Evolutionary conservation across 2,888 invertebrate species (phyloP).

Genomic region (Sylvicola cinctus): DNA sequence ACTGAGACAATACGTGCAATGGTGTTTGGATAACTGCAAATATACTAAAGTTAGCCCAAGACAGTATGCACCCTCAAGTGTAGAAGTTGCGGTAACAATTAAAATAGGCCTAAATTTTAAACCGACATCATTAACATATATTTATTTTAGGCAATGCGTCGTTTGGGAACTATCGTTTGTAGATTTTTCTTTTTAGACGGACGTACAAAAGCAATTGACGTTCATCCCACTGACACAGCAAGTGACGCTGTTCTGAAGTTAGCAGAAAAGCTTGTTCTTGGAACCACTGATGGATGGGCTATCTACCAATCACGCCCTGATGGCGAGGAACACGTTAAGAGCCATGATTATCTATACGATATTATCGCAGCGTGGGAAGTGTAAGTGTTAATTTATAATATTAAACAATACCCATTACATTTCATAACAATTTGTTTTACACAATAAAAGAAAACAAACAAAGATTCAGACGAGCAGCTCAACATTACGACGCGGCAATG

Average conservation of each 20-base stretch:
- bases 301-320: slow-evolving; percentile 77
- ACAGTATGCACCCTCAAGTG: slow-evolving; percentile 72
- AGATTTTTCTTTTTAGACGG: slow-evolving; percentile 90
- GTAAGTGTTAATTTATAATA: slow-evolving; percentile 30
- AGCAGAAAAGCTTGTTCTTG: slow-evolving; percentile 69
- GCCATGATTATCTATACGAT: slow-evolving; percentile 82
- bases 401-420: not conserved
- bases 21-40: slow-evolving; percentile 84
- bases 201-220: slow-evolving; percentile 84
- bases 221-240: slow-evolving; percentile 86
- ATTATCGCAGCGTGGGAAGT: slow-evolving; percentile 90
- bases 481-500: slow-evolving; percentile 30
- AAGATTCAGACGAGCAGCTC: slow-evolving; percentile 30
- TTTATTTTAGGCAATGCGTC: slow-evolving; percentile 54
- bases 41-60: slow-evolving; percentile 65
- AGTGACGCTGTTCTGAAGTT: slow-evolving; percentile 74
- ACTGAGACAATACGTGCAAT: slow-evolving; percentile 70
- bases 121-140: slow-evolving; percentile 1
- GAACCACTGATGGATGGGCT: slow-evolving; percentile 82
- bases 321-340: slow-evolving; percentile 74
- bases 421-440: slow-evolving; percentile 1
- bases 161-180: slow-evolving; percentile 79
- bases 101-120: slow-evolving; percentile 1
- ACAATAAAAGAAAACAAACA: slow-evolving; percentile 31
- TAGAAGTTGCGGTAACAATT: slow-evolving; percentile 65